These are phyloP conservation scores for Montipora capitata DNA, from an alignment of 92 coral and sea anemone species.

Conservation along the genomic window DNA sequence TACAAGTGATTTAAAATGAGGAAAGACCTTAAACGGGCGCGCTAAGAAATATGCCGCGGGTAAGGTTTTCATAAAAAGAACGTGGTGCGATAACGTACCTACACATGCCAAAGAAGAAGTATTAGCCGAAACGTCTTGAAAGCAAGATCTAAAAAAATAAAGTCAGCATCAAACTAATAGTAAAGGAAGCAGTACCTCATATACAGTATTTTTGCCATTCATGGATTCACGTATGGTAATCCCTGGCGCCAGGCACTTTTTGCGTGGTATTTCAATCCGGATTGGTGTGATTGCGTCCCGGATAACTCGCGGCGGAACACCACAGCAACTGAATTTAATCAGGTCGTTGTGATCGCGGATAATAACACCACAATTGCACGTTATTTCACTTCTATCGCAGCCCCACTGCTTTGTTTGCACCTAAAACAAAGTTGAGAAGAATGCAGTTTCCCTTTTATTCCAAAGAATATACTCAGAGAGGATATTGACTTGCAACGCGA, in stretches of 20 bases:
- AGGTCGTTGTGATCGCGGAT: conserved; percentile 41
- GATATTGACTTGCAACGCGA: no score
- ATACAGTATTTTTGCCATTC: conserved; percentile 10
- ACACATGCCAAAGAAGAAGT: no score
- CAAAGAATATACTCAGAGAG: no score
- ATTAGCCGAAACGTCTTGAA: no score
- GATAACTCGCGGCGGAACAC: not conserved
- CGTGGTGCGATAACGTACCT: no score
- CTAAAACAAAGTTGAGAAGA: not conserved
- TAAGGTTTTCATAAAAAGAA: no score
- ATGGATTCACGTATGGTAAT: conserved; percentile 2
- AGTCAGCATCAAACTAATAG: no score
- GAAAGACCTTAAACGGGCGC: no score
- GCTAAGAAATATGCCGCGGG: no score
- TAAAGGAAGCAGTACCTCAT: conserved; percentile 17
- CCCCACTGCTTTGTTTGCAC: conserved; percentile 37
- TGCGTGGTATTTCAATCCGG: not conserved
- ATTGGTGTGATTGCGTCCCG: conserved; percentile 17
- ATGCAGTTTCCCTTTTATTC: no score
- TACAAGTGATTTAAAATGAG: no score
- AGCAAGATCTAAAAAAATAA: no score
- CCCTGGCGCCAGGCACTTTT: conserved; percentile 28
- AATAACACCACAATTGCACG: conserved; percentile 33
- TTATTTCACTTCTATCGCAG: not conserved
- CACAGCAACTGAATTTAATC: conserved; percentile 38